A percentile compares a stretch with the other conserved stretches of the same genome.
These are phyloP conservation scores for Cassiopea andromeda DNA, from an alignment of 30 jellyfish, hydroid and myxozoan genomes.

Conservation along the genomic window DNA sequence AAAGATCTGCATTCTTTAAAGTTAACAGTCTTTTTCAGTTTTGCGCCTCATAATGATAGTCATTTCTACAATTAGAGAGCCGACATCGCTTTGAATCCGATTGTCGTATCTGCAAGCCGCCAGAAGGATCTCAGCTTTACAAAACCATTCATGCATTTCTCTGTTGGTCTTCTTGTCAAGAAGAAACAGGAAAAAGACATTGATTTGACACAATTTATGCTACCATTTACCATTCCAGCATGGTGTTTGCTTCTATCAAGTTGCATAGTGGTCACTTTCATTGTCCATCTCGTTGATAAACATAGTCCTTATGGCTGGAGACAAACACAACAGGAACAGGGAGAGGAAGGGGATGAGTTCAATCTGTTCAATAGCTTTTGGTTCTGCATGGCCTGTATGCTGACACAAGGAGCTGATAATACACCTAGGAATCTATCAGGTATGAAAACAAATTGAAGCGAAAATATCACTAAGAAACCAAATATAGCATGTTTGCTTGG, in stretches of 20 bases:
- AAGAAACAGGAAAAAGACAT: constrained; percentile 41
- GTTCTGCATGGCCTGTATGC: constrained; percentile 67
- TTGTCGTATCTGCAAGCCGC: constrained; percentile 60
- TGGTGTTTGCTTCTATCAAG: constrained; percentile 59
- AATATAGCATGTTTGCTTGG: no score
- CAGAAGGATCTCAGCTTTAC: constrained; percentile 49
- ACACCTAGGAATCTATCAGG: constrained; percentile 72
- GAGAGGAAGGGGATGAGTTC: constrained; percentile 74
- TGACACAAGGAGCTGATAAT: constrained; percentile 71
- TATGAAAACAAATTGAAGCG: background rate
- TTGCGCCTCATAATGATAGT: background rate
- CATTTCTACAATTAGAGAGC: constrained; percentile 23
- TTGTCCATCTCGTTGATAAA: constrained; percentile 35
- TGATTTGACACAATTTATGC: constrained; percentile 55
- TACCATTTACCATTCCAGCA: constrained; percentile 65
- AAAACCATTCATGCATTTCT: constrained; percentile 72
- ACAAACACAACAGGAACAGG: constrained; percentile 67
- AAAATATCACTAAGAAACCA: no score
- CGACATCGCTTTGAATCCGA: constrained; percentile 49
- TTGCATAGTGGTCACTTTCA: constrained; percentile 51
- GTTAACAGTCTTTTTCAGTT: no score
- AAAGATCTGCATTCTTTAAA: no score
- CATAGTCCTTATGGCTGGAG: constrained; percentile 73
- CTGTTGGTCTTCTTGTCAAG: constrained; percentile 55
- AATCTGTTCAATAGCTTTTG: constrained; percentile 56